Evolutionary conservation across 2,113 vertebrate species (phyloP).

Genomic region (Pipa parva): DNA sequence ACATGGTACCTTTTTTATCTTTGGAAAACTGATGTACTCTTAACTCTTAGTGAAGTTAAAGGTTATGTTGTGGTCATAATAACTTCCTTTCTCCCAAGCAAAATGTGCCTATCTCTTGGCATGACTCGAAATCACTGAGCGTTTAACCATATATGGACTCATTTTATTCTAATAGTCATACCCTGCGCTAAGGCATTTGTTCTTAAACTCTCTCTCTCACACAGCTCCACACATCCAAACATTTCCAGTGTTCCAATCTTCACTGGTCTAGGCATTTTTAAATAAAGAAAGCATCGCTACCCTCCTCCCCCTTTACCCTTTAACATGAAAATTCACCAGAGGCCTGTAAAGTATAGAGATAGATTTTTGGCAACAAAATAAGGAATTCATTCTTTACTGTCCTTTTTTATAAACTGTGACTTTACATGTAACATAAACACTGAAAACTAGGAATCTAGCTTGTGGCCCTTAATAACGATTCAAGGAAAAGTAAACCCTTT

Average conservation of each 20-base stretch:
- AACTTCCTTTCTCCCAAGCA: constrained; percentile 48
- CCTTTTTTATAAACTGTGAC: no score
- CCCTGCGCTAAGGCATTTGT: constrained; percentile 34
- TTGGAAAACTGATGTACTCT: constrained; percentile 31
- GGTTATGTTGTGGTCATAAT: constrained; percentile 46
- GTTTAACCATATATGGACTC: constrained; percentile 48
- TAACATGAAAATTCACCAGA: no score
- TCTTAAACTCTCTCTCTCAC: constrained; percentile 33
- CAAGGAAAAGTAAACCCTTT: no score
- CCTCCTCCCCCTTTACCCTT: no score
- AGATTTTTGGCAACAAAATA: no score
- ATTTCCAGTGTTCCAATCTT: not conserved
- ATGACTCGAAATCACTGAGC: constrained; percentile 35
- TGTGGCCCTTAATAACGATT: no score
- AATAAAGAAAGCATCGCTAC: no score
- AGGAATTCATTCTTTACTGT: no score
- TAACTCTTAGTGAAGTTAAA: constrained; percentile 43
- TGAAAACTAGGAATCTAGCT: no score
- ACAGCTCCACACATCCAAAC: not conserved
- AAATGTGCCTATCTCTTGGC: constrained; percentile 49
- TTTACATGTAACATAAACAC: no score
- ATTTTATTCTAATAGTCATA: constrained; percentile 42
- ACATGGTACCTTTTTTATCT: constrained; percentile 49
- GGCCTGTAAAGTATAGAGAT: no score
- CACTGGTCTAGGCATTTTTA: no score